Conservation (phyloP, 2,888 invertebrate species). For the Zele albiditarsus region DNA sequence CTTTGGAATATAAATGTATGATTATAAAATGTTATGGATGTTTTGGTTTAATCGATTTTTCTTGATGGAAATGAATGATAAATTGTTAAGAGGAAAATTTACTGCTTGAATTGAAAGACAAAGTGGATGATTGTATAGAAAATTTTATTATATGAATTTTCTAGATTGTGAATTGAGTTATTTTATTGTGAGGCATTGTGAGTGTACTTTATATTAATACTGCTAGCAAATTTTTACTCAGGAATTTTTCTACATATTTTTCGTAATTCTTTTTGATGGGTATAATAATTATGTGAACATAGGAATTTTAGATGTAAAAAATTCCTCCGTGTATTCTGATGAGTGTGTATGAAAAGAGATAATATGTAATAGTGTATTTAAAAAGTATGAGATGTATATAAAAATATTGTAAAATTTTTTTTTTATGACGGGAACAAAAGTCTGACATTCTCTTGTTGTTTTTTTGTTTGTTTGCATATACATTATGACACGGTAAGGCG, state of each 20-base stretch:
- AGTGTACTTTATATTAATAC: no score
- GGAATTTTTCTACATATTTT: no score
- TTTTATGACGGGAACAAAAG: background rate
- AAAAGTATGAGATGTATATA: background rate
- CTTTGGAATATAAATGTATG: background rate
- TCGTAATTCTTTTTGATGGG: no score
- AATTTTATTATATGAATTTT: background rate
- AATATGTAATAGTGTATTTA: no score
- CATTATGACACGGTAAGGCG: slow-evolving; percentile 46
- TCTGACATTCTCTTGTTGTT: background rate
- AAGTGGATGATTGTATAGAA: slow-evolving; percentile 2
- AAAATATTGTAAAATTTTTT: background rate
- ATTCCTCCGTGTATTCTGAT: no score
- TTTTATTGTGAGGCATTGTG: no score
- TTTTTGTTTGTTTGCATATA: background rate
- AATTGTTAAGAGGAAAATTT: background rate
- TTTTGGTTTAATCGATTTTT: background rate
- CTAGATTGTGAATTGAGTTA: no score
- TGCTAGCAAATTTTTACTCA: no score
- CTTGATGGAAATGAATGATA: background rate
- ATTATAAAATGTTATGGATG: background rate
- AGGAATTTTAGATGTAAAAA: no score
- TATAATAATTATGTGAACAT: no score
- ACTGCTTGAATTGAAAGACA: background rate
- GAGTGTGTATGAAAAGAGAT: no score